These are phyloP conservation scores for Laticauda laticaudata DNA, from an alignment of 2,113 vertebrate genomes.

Conservation along the genomic window DNA sequence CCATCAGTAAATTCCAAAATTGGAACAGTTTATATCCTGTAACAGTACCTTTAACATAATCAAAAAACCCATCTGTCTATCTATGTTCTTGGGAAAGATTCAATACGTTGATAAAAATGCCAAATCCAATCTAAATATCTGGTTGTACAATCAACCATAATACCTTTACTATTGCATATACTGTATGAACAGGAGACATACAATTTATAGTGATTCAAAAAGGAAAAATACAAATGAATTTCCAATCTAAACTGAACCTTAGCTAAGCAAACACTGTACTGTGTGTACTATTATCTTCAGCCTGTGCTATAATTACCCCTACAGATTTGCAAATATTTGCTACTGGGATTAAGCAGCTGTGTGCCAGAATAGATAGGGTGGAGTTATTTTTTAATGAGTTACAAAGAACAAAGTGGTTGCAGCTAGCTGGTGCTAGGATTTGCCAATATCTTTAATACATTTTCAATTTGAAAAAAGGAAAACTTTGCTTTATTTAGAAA, in stretches of 20 bases:
- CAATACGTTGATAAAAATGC: not conserved
- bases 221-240: conserved; percentile 11
- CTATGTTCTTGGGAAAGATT: not conserved
- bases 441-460: not conserved
- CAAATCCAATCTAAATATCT: not conserved
- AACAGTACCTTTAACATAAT: not conserved
- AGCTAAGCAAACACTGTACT: not conserved
- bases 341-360: not conserved
- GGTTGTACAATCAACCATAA: not conserved
- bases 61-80: not conserved
- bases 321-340: not conserved
- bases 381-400: not conserved
- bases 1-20: not conserved
- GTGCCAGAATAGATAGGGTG: not conserved
- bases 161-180: not conserved
- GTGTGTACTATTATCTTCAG: not conserved
- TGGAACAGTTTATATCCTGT: not conserved
- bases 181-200: too few species aligned
- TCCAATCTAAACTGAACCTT: not conserved
- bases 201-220: not conserved
- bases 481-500: not conserved
- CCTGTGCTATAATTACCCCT: not conserved
- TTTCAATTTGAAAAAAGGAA: not conserved
- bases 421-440: not conserved
- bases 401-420: not conserved